A percentile compares a stretch with the other conserved stretches of the same genome.
phyloP scores from a whole-genome alignment of 2,113 vertebrate species.

The Hydropotes inermis region DNA sequence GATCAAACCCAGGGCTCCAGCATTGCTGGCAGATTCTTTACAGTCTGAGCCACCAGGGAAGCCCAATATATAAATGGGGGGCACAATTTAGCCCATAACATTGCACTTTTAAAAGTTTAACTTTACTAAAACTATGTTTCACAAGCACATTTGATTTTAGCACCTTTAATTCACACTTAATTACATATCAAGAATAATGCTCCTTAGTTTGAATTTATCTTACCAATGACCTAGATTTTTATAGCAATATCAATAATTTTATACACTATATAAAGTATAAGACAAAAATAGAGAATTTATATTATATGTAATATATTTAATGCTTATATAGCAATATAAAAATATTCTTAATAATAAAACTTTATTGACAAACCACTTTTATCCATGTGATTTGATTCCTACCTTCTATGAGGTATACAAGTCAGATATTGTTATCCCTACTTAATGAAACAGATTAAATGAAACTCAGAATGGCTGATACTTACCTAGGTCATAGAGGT shows the following conservation, averaged over 20 bases:
- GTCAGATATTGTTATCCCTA: not conserved
- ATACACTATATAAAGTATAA: not conserved
- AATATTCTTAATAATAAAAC: slow-evolving; percentile 19
- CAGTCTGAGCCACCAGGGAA: no score
- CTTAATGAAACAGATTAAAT: not conserved
- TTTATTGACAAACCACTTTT: not conserved
- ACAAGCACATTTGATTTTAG: not conserved
- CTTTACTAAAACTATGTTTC: slow-evolving; percentile 7
- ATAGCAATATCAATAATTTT: not conserved
- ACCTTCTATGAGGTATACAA: not conserved
- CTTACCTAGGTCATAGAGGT: not conserved
- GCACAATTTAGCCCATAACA: not conserved
- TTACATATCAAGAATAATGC: slow-evolving; percentile 2
- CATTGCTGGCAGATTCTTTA: no score
- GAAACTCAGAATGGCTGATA: not conserved
- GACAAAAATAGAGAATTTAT: not conserved
- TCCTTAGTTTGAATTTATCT: not conserved
- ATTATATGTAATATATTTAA: not conserved
- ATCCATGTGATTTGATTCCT: not conserved
- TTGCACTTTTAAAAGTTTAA: not conserved
- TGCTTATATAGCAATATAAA: not conserved
- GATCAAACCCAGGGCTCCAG: no score
- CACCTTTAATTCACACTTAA: not conserved
- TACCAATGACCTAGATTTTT: not conserved
- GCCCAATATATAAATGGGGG: no score